phyloP scores from a whole-genome alignment of 1,140 invertebrate genomes.

The Caenorhabditis inopinata region DNA sequence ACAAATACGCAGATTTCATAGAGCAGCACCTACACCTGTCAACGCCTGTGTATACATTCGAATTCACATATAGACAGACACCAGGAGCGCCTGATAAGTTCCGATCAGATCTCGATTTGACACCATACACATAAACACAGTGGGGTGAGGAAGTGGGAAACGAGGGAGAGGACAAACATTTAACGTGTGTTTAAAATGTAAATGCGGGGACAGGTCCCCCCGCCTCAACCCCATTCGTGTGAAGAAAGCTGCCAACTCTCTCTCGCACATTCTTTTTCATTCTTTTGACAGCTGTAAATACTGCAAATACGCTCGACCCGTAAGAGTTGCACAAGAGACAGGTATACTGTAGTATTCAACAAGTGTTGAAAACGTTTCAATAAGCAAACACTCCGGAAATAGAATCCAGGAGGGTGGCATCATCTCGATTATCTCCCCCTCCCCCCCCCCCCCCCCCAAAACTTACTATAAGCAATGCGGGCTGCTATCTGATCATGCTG shows the following conservation, averaged over 20 bases:
- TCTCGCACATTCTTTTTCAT: background rate
- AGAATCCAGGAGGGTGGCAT: too few species aligned
- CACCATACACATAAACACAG: background rate
- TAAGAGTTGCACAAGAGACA: too few species aligned
- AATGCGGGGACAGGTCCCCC: background rate
- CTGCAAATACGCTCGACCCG: background rate
- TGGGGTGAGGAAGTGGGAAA: too few species aligned
- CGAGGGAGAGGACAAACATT: background rate
- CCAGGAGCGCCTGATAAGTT: slow-evolving; percentile 11
- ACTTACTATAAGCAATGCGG: background rate
- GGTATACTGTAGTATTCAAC: background rate
- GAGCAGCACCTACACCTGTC: slow-evolving; percentile 4
- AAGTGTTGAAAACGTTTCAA: background rate
- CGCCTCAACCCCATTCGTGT: too few species aligned
- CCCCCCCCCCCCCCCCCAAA: background rate
- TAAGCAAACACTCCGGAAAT: background rate
- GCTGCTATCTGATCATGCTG: background rate
- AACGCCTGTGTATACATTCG: slow-evolving; percentile 26
- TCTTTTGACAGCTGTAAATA: slow-evolving; percentile 29
- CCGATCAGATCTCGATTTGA: background rate
- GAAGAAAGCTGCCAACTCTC: background rate
- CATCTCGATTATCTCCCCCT: too few species aligned
- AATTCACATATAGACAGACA: slow-evolving; percentile 7
- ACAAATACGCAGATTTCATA: background rate
- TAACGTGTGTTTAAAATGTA: slow-evolving; percentile 34